Conservation (phyloP, 2,113 vertebrate genomes). For the Ciconia stormi region DNA sequence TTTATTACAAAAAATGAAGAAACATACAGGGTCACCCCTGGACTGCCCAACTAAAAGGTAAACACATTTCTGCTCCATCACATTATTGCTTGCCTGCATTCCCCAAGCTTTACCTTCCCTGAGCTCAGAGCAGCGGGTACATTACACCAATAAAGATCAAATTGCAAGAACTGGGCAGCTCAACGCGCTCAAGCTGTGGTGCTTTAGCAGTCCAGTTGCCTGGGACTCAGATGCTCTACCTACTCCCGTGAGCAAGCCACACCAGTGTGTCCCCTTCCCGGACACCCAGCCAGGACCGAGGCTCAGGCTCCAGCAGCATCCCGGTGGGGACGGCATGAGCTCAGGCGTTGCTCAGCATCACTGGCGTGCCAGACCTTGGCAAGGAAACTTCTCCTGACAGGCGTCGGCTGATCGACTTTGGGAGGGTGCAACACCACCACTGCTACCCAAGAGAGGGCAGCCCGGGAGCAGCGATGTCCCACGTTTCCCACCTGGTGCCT, state of each 20-base stretch:
- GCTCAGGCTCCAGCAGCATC: background rate
- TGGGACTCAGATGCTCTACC: background rate
- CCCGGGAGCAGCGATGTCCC: rapidly evolving
- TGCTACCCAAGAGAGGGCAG: background rate
- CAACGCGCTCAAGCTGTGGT: rapidly evolving
- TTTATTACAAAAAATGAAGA: background rate
- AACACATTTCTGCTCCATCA: rapidly evolving
- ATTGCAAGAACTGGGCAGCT: background rate
- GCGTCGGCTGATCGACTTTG: background rate
- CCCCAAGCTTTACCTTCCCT: background rate
- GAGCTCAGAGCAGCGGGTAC: background rate
- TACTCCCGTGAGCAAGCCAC: rapidly evolving
- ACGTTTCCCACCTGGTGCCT: rapidly evolving
- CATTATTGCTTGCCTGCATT: background rate
- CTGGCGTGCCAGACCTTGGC: background rate
- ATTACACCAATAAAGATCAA: background rate
- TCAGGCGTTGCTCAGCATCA: background rate
- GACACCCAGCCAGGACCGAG: background rate
- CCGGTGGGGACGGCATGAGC: rapidly evolving
- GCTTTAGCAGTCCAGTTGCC: background rate
- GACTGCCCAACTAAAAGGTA: background rate
- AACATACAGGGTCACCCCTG: background rate
- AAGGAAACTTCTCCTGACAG: background rate
- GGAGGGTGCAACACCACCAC: background rate
- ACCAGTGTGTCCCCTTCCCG: background rate